Evolutionary conservation across 2,797 vertebrate species (phyloP).

Genomic region (Pteronotus mesoamericanus): DNA sequence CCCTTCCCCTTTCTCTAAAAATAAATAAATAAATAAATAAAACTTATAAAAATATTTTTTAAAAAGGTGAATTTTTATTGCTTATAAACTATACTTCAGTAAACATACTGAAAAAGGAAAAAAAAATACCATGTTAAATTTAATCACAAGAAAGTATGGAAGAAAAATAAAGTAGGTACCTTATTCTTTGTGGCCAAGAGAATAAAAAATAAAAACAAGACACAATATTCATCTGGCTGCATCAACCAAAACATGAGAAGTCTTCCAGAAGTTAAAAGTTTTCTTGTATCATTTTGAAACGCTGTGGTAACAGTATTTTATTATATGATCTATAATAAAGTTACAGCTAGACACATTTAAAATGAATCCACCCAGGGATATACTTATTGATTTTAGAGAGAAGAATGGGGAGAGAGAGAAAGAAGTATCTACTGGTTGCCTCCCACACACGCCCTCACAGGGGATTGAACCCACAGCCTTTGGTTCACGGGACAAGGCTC

Average conservation of each 20-base stretch:
- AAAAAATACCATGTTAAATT: neutral
- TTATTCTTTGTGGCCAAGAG: neutral
- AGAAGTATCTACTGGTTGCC: too few relatives aligned
- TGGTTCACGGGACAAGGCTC: neutral
- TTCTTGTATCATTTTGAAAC: neutral
- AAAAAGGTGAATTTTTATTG: neutral
- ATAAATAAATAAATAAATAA: too few relatives aligned
- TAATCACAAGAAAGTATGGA: neutral
- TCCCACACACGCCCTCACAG: too few relatives aligned
- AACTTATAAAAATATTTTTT: too few relatives aligned
- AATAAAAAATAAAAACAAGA: slow-evolving; percentile 6
- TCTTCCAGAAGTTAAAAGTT: neutral
- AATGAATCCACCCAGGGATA: neutral
- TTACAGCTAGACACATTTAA: neutral
- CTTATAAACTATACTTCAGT: neutral
- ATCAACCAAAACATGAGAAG: neutral
- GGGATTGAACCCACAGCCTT: too few relatives aligned
- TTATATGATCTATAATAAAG: neutral
- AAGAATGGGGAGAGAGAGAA: too few relatives aligned
- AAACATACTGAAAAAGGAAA: neutral
- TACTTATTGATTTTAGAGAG: too few relatives aligned
- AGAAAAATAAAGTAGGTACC: neutral
- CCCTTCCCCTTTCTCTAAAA: too few relatives aligned
- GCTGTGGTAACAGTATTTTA: neutral
- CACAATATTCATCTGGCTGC: neutral